phyloP scores from a whole-genome alignment of 1,140 invertebrate genomes.

The Ridgeia piscesae region DNA sequence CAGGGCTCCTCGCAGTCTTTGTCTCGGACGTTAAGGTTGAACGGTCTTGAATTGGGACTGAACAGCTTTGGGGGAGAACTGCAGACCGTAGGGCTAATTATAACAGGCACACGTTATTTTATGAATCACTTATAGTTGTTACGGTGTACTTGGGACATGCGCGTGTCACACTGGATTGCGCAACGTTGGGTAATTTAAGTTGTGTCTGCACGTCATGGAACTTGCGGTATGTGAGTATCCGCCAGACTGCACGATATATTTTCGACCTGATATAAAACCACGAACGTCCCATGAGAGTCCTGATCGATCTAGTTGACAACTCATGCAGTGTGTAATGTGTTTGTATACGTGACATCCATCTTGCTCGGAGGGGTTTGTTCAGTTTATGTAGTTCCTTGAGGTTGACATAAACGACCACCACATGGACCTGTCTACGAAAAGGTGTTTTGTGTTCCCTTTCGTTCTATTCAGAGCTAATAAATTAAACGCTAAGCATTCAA shows the following conservation, averaged over 20 bases:
- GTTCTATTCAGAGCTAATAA: background rate
- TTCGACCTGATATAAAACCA: too few relatives aligned
- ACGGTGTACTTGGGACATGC: background rate
- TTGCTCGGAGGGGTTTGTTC: background rate
- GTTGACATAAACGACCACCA: background rate
- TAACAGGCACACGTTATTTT: background rate
- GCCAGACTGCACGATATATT: too few relatives aligned
- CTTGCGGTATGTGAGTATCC: too few relatives aligned
- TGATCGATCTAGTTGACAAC: background rate
- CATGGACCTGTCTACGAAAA: background rate
- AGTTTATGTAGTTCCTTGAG: background rate
- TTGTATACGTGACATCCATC: background rate
- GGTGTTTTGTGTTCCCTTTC: background rate
- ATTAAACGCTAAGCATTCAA: background rate
- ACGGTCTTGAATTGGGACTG: background rate
- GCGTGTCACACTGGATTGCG: background rate
- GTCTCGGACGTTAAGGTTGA: background rate
- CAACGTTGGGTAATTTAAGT: background rate
- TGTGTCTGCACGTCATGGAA: background rate
- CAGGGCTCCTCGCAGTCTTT: background rate
- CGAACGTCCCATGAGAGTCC: too few relatives aligned
- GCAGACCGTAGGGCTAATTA: background rate
- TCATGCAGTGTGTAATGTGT: background rate
- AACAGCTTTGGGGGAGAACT: background rate
- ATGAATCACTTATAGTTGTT: background rate